Base-by-base conservation (phyloP, 1,140 invertebrate species). In the Nomia melanderi region DNA sequence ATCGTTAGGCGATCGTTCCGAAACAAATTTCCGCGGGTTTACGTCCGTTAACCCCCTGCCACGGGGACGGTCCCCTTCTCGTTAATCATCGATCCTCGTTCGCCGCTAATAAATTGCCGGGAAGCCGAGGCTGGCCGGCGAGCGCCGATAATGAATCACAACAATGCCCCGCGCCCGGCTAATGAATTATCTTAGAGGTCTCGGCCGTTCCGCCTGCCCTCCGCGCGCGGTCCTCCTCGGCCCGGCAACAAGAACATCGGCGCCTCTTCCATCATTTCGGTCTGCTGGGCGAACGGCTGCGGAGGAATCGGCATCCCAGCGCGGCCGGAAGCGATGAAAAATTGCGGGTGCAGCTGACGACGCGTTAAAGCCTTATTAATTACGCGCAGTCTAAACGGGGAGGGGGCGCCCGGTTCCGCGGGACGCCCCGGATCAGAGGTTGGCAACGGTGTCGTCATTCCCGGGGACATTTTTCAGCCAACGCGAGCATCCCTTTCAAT, bases 291-390 rank as follows among this genome's bases (percentile, higher is more conserved):
- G 41, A 47, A 23, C 25, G 82, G 77, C 62, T 73, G 44, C 39
- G 60, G 64, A 25, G 33, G 59, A 74, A 63, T 65, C 70, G 66
- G 81, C 67, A 77, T 64, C 62, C 59, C 62, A 39, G n/a, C n/a
- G n/a, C n/a, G 57, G 33, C 2, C 7, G 33, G 29, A n/a, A 62
- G 33, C n/a, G 56, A 81, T 84, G 83, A 84, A 84, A 84, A 84
- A 84, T 84, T 84, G 59, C 78, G 73, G 81, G 81, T 77, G 82
- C 82, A 84, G 73, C 83, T 84, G 83, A 81, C 82, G 81, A 84
- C 78, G 71, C 83, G 73, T 84, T 83, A 83, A 81, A 84, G 78
- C 82, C 82, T 84, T 84, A 84, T 84, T 84, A 84, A 84, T 84
- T 84, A 84, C 81, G 78, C 79, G 44, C 81, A 41, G 29, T 53